A percentile compares a stretch with the other conserved stretches of the same genome.
phyloP scores from a whole-genome alignment of 2,888 invertebrate species.

The Euplagia quadripunctaria region DNA sequence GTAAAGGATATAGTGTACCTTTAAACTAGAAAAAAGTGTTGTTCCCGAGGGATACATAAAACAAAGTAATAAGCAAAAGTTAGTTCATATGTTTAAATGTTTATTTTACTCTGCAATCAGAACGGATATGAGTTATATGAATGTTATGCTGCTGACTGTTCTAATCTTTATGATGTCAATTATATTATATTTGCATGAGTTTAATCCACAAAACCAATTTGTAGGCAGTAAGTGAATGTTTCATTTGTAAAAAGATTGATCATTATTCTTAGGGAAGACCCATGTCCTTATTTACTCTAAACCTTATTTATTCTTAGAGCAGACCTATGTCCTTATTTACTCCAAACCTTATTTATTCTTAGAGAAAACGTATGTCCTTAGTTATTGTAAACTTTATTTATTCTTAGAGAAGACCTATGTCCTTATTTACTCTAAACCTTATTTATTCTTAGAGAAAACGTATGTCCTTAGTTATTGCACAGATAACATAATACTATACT shows the following conservation, averaged over 20 bases:
- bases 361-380: too few relatives aligned
- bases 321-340: too few relatives aligned
- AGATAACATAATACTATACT: too few relatives aligned
- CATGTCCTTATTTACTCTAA: too few relatives aligned
- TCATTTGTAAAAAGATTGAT: not conserved
- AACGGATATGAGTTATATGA: not conserved
- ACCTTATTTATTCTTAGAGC: too few relatives aligned
- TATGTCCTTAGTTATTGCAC: too few relatives aligned
- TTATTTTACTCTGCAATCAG: conserved; percentile 8
- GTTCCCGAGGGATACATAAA: not conserved
- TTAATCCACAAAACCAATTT: not conserved
- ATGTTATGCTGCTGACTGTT: not conserved
- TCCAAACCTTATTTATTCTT: too few relatives aligned
- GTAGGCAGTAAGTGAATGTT: not conserved
- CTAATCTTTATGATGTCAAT: not conserved
- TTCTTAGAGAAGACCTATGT: too few relatives aligned
- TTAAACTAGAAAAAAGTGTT: not conserved
- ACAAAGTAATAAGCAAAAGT: not conserved
- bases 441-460: too few relatives aligned
- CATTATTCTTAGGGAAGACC: not conserved
- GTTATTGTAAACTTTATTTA: too few relatives aligned
- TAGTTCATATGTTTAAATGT: not conserved
- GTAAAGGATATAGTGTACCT: not conserved
- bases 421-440: too few relatives aligned
- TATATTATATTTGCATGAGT: not conserved